Base-by-base conservation (phyloP, 2,797 vertebrate species). In the Hafferia zeledoni region DNA sequence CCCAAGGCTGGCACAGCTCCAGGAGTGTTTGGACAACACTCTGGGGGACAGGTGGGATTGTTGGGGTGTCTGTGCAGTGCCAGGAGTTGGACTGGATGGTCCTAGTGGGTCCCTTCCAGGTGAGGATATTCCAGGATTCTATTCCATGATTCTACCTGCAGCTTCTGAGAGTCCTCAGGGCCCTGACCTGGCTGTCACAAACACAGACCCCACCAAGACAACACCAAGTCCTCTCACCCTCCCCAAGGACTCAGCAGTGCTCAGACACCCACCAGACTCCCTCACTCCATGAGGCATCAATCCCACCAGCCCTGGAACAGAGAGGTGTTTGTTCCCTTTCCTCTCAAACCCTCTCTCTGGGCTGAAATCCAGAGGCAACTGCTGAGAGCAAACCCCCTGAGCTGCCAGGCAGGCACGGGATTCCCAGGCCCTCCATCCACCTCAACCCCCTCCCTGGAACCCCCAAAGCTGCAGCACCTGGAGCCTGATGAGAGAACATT, bases 401-500 rank as follows among this genome's bases (percentile, higher is more conserved):
- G 47, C n/a, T 76, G 70, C 70, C 2, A 2, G 23, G 37, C 5
- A 41, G 59, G n/a, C 25, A 39, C 2, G 1, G 39, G 23, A 75
- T n/a, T 57, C 56, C 56, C 61, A 39, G 39, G n/a, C 14, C 28
- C 53, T 44, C 39, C 50, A 1, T 10, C 60, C 3, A 2, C 16
- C 19, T 39, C 1, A 41, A 28, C 3, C 33, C 60, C 20, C 11
- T 24, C 69, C 68, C 1, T 1, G 35, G 28, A 43, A 60, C 11
- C 53, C 39, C 63, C 0, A 0, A 23, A 33, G 52, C 64, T 31
- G 25, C 6, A 24, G 75, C 46, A 55, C 74, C n/a, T 13, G 8
- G 17, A 33, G 44, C 43, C 49, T 27, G 37, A 5, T 0, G 5
- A 11, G 13, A 11, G 8, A 46, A 37, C 37, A 28, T 1, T 0